A percentile compares a stretch with the other conserved stretches of the same genome.
Evolutionary conservation across 2,888 invertebrate genomes (phyloP).

Genomic region (Eupithecia dodoneata): DNA sequence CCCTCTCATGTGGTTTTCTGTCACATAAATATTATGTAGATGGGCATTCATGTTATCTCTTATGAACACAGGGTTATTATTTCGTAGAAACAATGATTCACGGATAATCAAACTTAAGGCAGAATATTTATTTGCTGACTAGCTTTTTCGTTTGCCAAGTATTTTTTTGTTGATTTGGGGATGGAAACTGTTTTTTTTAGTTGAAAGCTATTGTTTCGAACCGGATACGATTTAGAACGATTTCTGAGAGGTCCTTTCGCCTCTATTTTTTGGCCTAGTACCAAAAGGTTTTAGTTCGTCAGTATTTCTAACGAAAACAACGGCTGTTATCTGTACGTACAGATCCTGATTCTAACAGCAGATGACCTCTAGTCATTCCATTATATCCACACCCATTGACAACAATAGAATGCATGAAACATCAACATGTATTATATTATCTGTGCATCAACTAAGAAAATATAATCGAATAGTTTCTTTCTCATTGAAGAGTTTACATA

Average conservation of each 20-base stretch:
- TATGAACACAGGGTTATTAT: not conserved
- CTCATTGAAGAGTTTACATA: not conserved
- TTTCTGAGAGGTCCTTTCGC: not conserved
- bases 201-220: not conserved
- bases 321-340: not conserved
- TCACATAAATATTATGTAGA: not conserved
- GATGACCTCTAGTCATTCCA: slow-evolving; percentile 12
- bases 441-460: no score
- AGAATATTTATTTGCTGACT: slow-evolving; percentile 3
- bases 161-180: not conserved
- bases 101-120: not conserved
- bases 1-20: not conserved
- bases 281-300: not conserved
- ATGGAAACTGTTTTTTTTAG: not conserved
- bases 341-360: not conserved
- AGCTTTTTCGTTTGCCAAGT: slow-evolving; percentile 13
- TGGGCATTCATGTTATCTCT: not conserved
- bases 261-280: not conserved
- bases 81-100: slow-evolving; percentile 3
- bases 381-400: slow-evolving; percentile 25
- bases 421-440: no score
- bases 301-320: not conserved
- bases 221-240: not conserved
- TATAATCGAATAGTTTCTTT: not conserved
- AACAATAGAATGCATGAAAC: slow-evolving; percentile 22